These are phyloP conservation scores for Cyprinodon diabolis DNA, from an alignment of 2,797 vertebrate species.

Conservation along the genomic window DNA sequence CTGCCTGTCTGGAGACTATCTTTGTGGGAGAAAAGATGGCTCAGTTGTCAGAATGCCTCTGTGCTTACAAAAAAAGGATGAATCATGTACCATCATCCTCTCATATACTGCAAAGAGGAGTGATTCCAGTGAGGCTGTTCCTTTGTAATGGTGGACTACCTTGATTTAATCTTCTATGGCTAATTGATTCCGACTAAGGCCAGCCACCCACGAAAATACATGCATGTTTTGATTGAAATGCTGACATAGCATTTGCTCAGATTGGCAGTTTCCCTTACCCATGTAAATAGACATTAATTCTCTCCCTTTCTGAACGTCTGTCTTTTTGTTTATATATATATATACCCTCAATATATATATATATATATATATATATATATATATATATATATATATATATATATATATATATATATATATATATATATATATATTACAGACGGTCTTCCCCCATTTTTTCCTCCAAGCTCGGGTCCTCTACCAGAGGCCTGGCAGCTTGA, in stretches of 20 bases:
- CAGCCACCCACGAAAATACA: slow-evolving; percentile 31
- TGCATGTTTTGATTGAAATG: slow-evolving; percentile 22
- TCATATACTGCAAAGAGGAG: slow-evolving; percentile 13
- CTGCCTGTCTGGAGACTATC: background rate
- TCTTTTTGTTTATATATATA: no score
- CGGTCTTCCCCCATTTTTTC: no score
- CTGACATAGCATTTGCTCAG: background rate
- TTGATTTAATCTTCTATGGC: slow-evolving; percentile 35
- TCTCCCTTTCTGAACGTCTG: no score
- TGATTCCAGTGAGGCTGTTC: slow-evolving; percentile 35
- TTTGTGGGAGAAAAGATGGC: background rate
- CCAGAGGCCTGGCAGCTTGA: no score
- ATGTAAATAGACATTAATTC: background rate
- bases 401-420: no score
- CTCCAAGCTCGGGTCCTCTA: no score
- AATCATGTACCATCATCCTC: slow-evolving; percentile 28
- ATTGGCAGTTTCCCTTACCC: slow-evolving; percentile 1
- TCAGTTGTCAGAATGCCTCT: background rate
- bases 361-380: no score
- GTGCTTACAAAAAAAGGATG: background rate
- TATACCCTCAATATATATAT: no score
- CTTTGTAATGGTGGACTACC: slow-evolving; percentile 35
- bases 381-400: no score
- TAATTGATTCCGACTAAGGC: slow-evolving; percentile 22
- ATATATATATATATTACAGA: no score